Evolutionary conservation across 2,797 vertebrate genomes (phyloP).

Genomic region (Melanotaenia pygmaea): DNA sequence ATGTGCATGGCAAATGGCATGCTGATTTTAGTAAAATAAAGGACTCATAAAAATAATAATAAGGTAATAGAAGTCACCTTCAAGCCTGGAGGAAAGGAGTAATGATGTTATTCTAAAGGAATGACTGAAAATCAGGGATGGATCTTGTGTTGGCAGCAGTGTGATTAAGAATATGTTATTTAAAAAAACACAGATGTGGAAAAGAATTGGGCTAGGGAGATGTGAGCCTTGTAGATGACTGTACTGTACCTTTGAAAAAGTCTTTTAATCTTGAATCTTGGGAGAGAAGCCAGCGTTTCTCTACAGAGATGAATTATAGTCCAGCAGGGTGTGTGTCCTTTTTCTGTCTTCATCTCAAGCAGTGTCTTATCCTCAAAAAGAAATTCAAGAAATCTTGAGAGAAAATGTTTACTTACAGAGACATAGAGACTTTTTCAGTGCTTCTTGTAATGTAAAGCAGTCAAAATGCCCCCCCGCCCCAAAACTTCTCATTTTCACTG

Average conservation of each 20-base stretch:
- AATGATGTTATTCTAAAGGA: conserved; percentile 61
- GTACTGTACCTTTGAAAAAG: conserved; percentile 45
- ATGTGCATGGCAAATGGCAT: conserved; percentile 33
- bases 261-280: conserved; percentile 51
- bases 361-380: conserved; percentile 12
- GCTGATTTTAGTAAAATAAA: conserved; percentile 32
- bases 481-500: neutral
- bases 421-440: neutral
- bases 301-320: conserved; percentile 22
- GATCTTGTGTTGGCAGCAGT: conserved; percentile 32
- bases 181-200: conserved; percentile 47
- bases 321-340: conserved; percentile 19
- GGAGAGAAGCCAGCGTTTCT: conserved; percentile 43
- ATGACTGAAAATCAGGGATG: conserved; percentile 52
- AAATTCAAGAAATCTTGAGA: conserved; percentile 1
- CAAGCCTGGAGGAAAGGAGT: conserved; percentile 47
- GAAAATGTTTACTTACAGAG: conserved; percentile 6
- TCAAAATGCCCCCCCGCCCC: neutral
- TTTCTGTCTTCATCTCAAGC: conserved; percentile 26
- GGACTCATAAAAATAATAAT: neutral
- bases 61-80: conserved; percentile 21
- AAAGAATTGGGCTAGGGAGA: conserved; percentile 32
- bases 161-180: conserved; percentile 44
- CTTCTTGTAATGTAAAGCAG: neutral
- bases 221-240: conserved; percentile 34